Conservation (phyloP, 2,888 invertebrate species). For the Diadegma fenestrale region DNA sequence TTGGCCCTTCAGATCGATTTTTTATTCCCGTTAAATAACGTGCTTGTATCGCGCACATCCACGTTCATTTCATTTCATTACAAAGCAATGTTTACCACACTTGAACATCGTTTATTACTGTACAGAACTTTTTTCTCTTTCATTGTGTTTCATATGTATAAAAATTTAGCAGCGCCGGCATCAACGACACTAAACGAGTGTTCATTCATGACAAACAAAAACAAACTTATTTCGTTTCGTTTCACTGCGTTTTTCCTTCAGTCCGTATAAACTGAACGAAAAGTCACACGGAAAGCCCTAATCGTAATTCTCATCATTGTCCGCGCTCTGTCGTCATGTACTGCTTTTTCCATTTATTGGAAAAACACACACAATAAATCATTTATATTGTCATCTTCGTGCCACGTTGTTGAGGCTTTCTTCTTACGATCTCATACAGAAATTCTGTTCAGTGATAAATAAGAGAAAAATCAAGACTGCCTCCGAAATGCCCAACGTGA, state of each 20-base stretch:
- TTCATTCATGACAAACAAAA: slow-evolving; percentile 6
- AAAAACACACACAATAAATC: neutral
- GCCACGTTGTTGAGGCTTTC: slow-evolving; percentile 20
- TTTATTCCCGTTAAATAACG: slow-evolving; percentile 29
- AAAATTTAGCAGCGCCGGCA: slow-evolving; percentile 31
- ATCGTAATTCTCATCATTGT: slow-evolving; percentile 36
- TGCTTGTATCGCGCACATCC: slow-evolving; percentile 2
- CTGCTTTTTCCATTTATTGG: slow-evolving; percentile 14
- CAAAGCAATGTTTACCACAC: slow-evolving; percentile 36
- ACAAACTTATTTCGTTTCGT: slow-evolving; percentile 23
- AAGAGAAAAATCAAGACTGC: slow-evolving; percentile 60
- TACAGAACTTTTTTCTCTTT: slow-evolving; percentile 57
- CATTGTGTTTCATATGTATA: slow-evolving; percentile 51
- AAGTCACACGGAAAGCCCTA: slow-evolving; percentile 18
- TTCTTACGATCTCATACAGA: slow-evolving; percentile 57
- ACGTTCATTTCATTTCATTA: neutral
- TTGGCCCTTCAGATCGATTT: slow-evolving; percentile 25
- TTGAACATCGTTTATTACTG: slow-evolving; percentile 46
- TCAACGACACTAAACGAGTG: slow-evolving; percentile 39
- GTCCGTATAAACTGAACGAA: slow-evolving; percentile 32
- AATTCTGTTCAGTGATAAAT: slow-evolving; percentile 58
- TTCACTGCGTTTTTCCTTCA: slow-evolving; percentile 9
- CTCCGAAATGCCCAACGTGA: slow-evolving; percentile 49
- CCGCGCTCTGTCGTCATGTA: slow-evolving; percentile 3
- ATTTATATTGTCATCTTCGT: slow-evolving; percentile 30